These are phyloP conservation scores for Aphelenchoides fujianensis DNA, from an alignment of 1,140 invertebrate genomes.

Conservation along the genomic window DNA sequence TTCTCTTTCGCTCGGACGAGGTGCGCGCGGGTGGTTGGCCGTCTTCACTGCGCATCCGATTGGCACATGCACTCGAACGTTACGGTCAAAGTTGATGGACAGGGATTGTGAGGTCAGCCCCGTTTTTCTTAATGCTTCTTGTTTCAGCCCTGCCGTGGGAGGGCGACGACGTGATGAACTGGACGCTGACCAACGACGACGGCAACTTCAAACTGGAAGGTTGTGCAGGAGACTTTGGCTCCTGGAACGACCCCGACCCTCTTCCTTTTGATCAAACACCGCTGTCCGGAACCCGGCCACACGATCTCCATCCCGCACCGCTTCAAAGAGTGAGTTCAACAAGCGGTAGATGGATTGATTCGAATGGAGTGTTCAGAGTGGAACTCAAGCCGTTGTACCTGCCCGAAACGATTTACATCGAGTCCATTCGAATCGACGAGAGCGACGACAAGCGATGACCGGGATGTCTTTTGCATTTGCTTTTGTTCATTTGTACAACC, in stretches of 20 bases:
- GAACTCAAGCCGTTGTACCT: no score
- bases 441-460: no score
- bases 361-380: no score
- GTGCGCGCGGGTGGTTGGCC: background rate
- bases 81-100: conserved; percentile 36
- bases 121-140: background rate
- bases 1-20: background rate
- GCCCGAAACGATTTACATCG: no score
- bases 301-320: conserved; percentile 28
- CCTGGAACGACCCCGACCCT: conserved; percentile 48
- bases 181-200: conserved; percentile 21
- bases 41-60: conserved; percentile 35
- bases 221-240: conserved; percentile 37
- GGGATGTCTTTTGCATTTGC: no score
- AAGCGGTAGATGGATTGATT: no score
- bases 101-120: conserved; percentile 24
- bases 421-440: no score
- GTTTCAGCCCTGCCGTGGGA: conserved; percentile 42
- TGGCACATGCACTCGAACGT: conserved; percentile 34
- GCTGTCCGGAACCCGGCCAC: conserved; percentile 39
- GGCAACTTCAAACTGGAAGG: conserved; percentile 36
- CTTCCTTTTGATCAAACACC: conserved; percentile 34
- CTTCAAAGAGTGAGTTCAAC: conserved; percentile 32
- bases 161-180: conserved; percentile 34
- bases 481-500: no score